Percentiles rank a stretch among this genome's conserved stretches.
Conservation (phyloP, 2,113 vertebrate genomes). For the Cervus canadensis region DNA sequence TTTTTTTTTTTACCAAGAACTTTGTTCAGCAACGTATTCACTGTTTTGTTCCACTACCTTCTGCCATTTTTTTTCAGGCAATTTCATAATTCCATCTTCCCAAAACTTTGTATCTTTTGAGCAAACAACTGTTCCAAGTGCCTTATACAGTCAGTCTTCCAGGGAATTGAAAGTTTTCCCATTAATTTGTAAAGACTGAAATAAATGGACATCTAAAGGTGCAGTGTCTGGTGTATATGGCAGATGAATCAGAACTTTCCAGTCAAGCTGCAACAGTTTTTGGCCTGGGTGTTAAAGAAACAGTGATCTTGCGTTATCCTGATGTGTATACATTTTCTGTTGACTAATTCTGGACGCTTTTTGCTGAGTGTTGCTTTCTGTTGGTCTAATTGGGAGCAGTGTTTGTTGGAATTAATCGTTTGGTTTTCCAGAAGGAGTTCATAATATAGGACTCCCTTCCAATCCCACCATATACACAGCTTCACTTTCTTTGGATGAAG, state of each 20-base stretch:
- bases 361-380: neutral
- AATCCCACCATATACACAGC: neutral
- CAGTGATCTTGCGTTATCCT: accelerated
- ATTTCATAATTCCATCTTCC: neutral
- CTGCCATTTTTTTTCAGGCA: neutral
- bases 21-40: neutral
- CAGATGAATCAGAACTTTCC: neutral
- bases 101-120: neutral
- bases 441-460: neutral
- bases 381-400: neutral
- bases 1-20: neutral
- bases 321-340: neutral
- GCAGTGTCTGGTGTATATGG: neutral
- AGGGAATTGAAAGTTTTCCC: neutral
- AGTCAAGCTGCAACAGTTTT: neutral
- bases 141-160: neutral
- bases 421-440: neutral
- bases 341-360: neutral
- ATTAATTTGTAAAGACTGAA: neutral
- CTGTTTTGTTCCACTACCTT: neutral
- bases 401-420: neutral
- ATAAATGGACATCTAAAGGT: neutral
- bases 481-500: neutral
- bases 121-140: neutral
- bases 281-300: neutral